Percentiles rank a stretch among this genome's conserved stretches.
Conservation (phyloP, 2,113 vertebrate genomes). For the Dendrocopos noguchii region DNA sequence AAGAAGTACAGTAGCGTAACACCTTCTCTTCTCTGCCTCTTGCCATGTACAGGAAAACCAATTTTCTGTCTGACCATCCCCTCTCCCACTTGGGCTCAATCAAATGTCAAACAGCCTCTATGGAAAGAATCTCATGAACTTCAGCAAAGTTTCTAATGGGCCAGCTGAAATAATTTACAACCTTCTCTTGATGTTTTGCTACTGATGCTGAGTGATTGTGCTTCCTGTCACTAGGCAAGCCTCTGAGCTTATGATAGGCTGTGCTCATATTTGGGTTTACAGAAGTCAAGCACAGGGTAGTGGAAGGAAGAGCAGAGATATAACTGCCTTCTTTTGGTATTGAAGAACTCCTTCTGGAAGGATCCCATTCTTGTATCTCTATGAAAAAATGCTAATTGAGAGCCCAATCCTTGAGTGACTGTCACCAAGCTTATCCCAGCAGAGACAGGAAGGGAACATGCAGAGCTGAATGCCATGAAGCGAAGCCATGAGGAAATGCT, state of each 20-base stretch:
- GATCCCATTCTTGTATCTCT: neutral
- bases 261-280: neutral
- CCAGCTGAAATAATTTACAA: neutral
- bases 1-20: neutral
- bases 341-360: neutral
- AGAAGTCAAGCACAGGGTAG: neutral
- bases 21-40: neutral
- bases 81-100: neutral
- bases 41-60: neutral
- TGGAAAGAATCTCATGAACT: neutral
- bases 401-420: fast-evolving
- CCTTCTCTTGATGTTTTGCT: neutral
- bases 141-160: neutral
- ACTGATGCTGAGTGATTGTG: neutral
- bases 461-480: neutral
- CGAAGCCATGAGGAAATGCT: neutral
- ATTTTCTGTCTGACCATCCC: neutral
- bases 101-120: neutral
- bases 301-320: neutral
- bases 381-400: fast-evolving
- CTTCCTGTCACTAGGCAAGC: neutral
- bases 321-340: neutral
- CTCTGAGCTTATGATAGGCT: neutral
- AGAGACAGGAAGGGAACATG: neutral
- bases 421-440: neutral